These are phyloP conservation scores for Candoia aspera DNA, from an alignment of 2,113 vertebrate species.

Conservation along the genomic window DNA sequence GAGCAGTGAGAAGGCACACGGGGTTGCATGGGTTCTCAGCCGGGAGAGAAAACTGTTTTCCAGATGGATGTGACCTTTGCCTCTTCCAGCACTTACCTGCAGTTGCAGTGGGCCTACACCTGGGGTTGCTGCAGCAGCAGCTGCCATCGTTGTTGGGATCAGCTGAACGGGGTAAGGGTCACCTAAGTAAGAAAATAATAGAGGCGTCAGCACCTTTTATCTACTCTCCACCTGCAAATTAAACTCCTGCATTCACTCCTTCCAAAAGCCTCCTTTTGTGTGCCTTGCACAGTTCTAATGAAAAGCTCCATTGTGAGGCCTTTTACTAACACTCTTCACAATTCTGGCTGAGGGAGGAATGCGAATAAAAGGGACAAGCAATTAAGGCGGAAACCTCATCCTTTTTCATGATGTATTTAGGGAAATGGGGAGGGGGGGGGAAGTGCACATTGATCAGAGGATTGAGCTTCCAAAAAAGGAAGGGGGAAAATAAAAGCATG, in stretches of 20 bases:
- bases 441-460: conserved; percentile 76
- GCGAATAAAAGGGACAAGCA: conserved; percentile 86
- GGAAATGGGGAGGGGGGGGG: conserved; percentile 68
- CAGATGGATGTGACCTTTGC: conserved; percentile 70
- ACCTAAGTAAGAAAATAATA: conserved; percentile 86
- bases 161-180: conserved; percentile 99
- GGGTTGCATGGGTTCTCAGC: conserved; percentile 25
- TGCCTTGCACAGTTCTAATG: conserved; percentile 84
- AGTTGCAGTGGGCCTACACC: conserved; percentile 94
- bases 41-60: conserved; percentile 57
- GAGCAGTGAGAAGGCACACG: neutral
- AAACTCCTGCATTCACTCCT: conserved; percentile 80
- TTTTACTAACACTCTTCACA: conserved; percentile 90
- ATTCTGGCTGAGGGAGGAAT: conserved; percentile 82
- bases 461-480: conserved; percentile 57
- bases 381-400: conserved; percentile 89
- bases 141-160: conserved; percentile 98
- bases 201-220: conserved; percentile 81
- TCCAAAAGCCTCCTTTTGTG: conserved; percentile 90
- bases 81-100: conserved; percentile 83
- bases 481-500: neutral
- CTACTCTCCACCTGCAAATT: conserved; percentile 85
- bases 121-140: conserved; percentile 91
- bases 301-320: conserved; percentile 93
- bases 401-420: conserved; percentile 80